A percentile compares a stretch with the other conserved stretches of the same genome.
phyloP scores from a whole-genome alignment of 2,888 invertebrate genomes.

The Chymomyza caudatula region DNA sequence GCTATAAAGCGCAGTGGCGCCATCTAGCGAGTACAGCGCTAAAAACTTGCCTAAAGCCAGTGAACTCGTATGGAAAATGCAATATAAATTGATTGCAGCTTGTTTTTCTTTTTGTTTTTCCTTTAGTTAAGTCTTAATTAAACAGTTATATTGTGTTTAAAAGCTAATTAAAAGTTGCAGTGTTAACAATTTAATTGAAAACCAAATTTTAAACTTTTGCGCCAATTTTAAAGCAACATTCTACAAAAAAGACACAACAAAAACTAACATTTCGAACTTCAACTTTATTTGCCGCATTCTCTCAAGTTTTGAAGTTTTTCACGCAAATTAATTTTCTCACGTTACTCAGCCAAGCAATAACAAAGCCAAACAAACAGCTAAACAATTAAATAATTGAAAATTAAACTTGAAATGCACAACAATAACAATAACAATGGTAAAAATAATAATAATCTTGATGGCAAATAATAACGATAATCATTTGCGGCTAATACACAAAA shows the following conservation, averaged over 20 bases:
- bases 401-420: slow-evolving; percentile 26
- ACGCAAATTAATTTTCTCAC: slow-evolving; percentile 59
- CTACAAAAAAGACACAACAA: background rate
- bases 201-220: no score
- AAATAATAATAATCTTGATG: slow-evolving; percentile 22
- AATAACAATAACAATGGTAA: background rate
- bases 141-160: no score
- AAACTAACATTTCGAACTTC: background rate
- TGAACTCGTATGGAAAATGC: no score
- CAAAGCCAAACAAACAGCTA: slow-evolving; percentile 1
- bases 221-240: background rate
- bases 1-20: slow-evolving; percentile 66
- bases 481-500: slow-evolving; percentile 54
- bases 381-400: slow-evolving; percentile 61
- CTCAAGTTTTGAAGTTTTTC: background rate
- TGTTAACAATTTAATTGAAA: no score
- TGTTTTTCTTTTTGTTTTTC: no score
- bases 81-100: no score
- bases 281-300: background rate
- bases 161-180: no score
- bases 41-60: no score
- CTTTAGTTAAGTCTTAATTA: no score
- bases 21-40: slow-evolving; percentile 27
- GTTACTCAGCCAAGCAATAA: slow-evolving; percentile 29
- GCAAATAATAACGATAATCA: slow-evolving; percentile 36